Conservation (phyloP, 2,888 invertebrate genomes). For the Operophtera brumata region DNA sequence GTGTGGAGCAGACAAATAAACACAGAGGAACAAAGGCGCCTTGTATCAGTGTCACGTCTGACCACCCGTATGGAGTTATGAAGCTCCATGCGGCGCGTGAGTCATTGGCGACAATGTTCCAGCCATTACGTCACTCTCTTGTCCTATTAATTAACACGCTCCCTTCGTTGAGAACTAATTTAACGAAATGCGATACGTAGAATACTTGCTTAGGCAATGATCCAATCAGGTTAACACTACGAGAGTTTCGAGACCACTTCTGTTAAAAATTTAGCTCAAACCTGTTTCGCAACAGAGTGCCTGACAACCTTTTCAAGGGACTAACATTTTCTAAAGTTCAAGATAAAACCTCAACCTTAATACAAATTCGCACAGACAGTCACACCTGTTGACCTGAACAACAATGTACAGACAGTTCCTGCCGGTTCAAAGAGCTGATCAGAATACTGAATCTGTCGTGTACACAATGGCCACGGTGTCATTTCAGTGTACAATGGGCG, state of each 20-base stretch:
- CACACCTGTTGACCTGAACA: slow-evolving; percentile 17
- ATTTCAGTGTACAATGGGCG: slow-evolving; percentile 31
- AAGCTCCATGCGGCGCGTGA: slow-evolving; percentile 41
- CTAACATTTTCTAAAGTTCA: slow-evolving; percentile 15
- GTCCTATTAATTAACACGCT: slow-evolving; percentile 34
- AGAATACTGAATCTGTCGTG: slow-evolving; percentile 16
- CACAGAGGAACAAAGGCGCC: slow-evolving; percentile 23
- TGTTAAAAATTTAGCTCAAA: slow-evolving; percentile 1
- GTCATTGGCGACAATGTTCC: slow-evolving; percentile 36
- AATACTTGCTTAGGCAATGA: slow-evolving; percentile 25
- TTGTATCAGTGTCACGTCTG: slow-evolving; percentile 41
- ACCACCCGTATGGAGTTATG: slow-evolving; percentile 39
- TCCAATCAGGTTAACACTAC: slow-evolving; percentile 23
- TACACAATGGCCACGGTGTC: slow-evolving; percentile 18
- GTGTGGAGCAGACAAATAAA: slow-evolving; percentile 13
- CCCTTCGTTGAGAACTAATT: slow-evolving; percentile 30
- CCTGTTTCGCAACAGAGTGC: neutral
- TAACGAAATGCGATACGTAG: slow-evolving; percentile 24
- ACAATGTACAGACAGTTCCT: slow-evolving; percentile 12
- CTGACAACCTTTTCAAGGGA: slow-evolving; percentile 5
- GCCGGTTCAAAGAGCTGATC: slow-evolving; percentile 15
- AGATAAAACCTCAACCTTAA: slow-evolving; percentile 16
- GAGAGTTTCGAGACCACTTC: slow-evolving; percentile 6
- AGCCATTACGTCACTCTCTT: slow-evolving; percentile 38
- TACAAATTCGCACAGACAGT: neutral